These are phyloP conservation scores for Tragelaphus oryx DNA, from an alignment of 2,797 vertebrate genomes.

Conservation along the genomic window DNA sequence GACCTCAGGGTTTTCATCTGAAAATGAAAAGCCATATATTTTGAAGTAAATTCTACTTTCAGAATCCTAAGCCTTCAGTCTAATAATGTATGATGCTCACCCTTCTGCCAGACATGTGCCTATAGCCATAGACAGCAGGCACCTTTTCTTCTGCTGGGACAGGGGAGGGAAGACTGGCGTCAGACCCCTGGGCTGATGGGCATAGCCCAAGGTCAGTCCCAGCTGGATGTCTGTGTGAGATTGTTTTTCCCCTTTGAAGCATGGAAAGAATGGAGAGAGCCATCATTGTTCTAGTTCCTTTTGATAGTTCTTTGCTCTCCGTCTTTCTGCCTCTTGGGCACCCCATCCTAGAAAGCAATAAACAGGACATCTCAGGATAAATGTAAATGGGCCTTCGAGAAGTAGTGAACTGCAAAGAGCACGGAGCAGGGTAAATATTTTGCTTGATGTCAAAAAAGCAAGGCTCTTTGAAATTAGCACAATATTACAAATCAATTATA, in stretches of 20 bases:
- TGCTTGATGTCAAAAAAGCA: slow-evolving; percentile 4
- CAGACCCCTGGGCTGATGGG: slow-evolving; percentile 6
- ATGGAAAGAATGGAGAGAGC: slow-evolving; percentile 13
- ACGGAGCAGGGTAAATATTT: not conserved
- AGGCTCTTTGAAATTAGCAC: not conserved
- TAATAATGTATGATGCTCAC: not conserved
- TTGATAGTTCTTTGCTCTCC: slow-evolving; percentile 42
- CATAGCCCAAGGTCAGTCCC: not conserved
- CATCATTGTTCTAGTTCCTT: slow-evolving; percentile 36
- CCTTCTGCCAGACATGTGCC: not conserved
- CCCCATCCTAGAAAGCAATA: not conserved
- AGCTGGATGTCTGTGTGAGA: not conserved
- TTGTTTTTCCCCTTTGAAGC: slow-evolving; percentile 1
- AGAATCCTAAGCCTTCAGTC: not conserved
- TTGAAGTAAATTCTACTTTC: slow-evolving; percentile 18
- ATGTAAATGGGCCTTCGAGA: slow-evolving; percentile 23
- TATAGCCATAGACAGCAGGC: not conserved
- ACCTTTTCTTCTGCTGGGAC: not conserved
- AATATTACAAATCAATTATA: not conserved
- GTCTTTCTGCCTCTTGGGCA: slow-evolving; percentile 1
- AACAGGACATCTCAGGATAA: not conserved
- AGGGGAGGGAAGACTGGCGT: not conserved
- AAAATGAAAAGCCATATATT: slow-evolving; percentile 25
- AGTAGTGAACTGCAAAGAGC: not conserved
- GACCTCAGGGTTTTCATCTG: slow-evolving; percentile 11